Evolutionary conservation across 2,113 vertebrate species (phyloP), one percentile per base, ranked within the genome.

Genomic region (Cettia cetti): DNA sequence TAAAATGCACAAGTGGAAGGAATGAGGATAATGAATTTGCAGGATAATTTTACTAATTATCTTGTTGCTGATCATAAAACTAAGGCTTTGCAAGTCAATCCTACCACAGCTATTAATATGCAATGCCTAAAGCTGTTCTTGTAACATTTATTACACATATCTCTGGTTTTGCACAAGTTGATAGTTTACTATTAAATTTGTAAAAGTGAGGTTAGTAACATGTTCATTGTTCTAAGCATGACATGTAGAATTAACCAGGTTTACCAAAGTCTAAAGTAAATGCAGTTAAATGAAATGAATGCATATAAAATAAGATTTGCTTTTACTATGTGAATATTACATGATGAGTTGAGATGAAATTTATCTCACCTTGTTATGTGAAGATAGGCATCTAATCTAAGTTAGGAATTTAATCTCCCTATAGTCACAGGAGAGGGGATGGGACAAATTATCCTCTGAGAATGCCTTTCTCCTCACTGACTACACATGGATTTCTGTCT

Each of bases 11-110:
- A 96, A 97, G 89, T 97, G 94, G 91, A 97, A 97, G 90, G 96
- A 96, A 96, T 97, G 90, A 97, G 95, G 96, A 94, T 97, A 96
- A 96, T 97, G 95, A 97, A 96, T 97, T 97, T 94, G 78, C 71
- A 74, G 90, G 92, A 93, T 98, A 96, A 97, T 97, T 97, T 96
- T 92, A 89, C 95, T 98, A 97, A 97, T 98, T 96, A 96, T 94
- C 93, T 75, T 82, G 85, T 97, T 97, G 94, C 88, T 97, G 81
- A 95, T 97, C 88, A 49, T 82, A 85, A 93, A 96, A 88, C 85
- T 49, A 72, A 92, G 82, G 93, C 57, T 3, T 80, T 92, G 89
- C 53, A 91, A 97, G 93, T 97, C 94, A 97, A 56, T 97, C 84
- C 54, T 94, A 39, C 91, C 68, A 68, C 78, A 86, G 44, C 91